Evolutionary conservation across 2,888 invertebrate genomes (phyloP), one percentile per base, ranked within the genome.

Genomic region (Phytoseiulus persimilis): DNA sequence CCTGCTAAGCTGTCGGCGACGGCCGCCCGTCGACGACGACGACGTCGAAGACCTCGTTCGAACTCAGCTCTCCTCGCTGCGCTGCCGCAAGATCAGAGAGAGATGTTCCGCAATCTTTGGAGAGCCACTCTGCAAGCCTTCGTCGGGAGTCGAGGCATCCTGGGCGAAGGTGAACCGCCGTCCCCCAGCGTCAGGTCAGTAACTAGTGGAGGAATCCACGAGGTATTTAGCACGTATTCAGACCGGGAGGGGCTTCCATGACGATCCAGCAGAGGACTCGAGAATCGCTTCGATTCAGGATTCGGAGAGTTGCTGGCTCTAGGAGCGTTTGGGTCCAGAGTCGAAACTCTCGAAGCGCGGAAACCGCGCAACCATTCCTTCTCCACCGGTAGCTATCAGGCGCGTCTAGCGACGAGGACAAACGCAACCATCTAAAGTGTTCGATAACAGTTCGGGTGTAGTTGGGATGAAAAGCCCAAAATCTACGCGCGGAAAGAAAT

Each of bases 11-110:
- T 87, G 32, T 87, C 87, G 87, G 33, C 87, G 23, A 32, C 87
- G 45, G 87, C 87, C 1, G 87, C 87, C 6, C 87, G 87, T 11
- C 32, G 87, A 87, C 32, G 45, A 45, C 87, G 87, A 14, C 87
- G 87, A 33, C 32, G 45, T 31, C 87, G 87, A 1, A 33, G 87
- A n/a, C 87, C 87, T 6, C 87, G 87, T 32, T 87, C 87, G 18
- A 87, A 87, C 32, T 87, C 87, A 6, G 87, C 87, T 23, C 87
- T 87, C 28, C 32, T 87, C 32, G 87, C 87, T 28, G 87, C 87
- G 33, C 14, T 87, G 23, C 87, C 87, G 28, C 33, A n/a, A 31
- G 87, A n/a, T n/a, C 87, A 87, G 33, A 87, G 87, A 33, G 87
- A 87, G 28, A 87, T 87, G 87, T 87, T 87, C 45, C 32, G 87